These are phyloP conservation scores for Helicolenus hilgendorfi DNA, from an alignment of 2,797 vertebrate species.

Conservation along the genomic window DNA sequence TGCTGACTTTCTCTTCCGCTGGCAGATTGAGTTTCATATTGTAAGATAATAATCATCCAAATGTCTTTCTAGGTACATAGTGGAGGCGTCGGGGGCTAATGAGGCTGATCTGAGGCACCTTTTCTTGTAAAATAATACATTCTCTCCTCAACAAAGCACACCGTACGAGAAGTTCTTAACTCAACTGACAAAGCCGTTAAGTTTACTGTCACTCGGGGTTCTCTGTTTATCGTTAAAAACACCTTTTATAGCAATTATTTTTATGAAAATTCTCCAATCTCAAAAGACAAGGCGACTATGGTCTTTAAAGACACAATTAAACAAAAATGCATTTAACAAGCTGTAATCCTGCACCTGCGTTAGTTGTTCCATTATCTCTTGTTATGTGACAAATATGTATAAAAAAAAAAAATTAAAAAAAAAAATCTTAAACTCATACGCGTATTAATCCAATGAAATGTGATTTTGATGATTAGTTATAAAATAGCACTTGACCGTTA, in stretches of 20 bases:
- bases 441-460: neutral
- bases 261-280: neutral
- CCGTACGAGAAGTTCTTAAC: neutral
- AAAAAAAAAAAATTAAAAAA: no score
- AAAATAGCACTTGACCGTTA: neutral
- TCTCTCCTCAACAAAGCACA: neutral
- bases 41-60: neutral
- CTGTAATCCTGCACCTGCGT: neutral
- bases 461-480: neutral
- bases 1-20: neutral
- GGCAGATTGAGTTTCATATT: conserved; percentile 1
- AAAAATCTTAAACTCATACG: no score
- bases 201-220: neutral
- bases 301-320: neutral
- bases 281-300: neutral
- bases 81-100: neutral
- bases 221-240: neutral
- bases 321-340: neutral
- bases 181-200: neutral
- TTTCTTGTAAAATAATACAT: conserved; percentile 2
- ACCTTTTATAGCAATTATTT: neutral
- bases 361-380: no score
- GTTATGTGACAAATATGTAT: neutral
- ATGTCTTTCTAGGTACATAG: neutral
- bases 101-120: conserved; percentile 4